Percentiles rank a stretch among this genome's conserved stretches.
Conservation (phyloP, 2,797 vertebrate species). For the Cyprinella venusta region DNA sequence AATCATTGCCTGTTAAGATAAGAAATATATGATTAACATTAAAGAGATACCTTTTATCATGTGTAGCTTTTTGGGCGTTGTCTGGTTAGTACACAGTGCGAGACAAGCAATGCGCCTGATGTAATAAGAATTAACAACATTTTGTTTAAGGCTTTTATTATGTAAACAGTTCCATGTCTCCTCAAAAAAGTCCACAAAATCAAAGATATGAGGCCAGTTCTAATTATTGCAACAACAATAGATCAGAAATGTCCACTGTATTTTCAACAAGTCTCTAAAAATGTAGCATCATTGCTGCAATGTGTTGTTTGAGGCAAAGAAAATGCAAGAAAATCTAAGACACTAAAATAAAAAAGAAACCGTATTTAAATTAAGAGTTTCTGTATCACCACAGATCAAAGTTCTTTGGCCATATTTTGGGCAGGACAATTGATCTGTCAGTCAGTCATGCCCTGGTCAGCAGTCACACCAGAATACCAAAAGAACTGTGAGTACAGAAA, state of each 20-base stretch:
- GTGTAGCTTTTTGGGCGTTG: no score
- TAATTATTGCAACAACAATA: constrained; percentile 39
- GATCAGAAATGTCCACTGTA: constrained; percentile 37
- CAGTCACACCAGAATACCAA: constrained; percentile 49
- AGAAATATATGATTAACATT: no score
- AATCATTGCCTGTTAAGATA: background rate
- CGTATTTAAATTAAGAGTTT: constrained; percentile 50
- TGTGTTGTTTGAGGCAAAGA: constrained; percentile 50
- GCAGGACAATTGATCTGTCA: constrained; percentile 48
- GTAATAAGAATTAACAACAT: background rate
- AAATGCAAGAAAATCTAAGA: constrained; percentile 23
- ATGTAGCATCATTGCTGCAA: constrained; percentile 56
- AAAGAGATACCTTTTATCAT: background rate
- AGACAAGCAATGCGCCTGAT: background rate
- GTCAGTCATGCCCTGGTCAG: constrained; percentile 60
- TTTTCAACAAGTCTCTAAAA: constrained; percentile 54
- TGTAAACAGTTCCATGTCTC: constrained; percentile 72
- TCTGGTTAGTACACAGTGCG: background rate
- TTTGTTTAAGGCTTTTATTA: constrained; percentile 69
- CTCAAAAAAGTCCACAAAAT: constrained; percentile 40
- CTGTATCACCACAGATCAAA: constrained; percentile 41
- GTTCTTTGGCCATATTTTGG: constrained; percentile 59
- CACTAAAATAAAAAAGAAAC: constrained; percentile 53
- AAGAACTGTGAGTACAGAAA: constrained; percentile 41
- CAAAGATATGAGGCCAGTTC: constrained; percentile 49